phyloP scores from a whole-genome alignment of 2,888 invertebrate species.

The Tipula confusa region DNA sequence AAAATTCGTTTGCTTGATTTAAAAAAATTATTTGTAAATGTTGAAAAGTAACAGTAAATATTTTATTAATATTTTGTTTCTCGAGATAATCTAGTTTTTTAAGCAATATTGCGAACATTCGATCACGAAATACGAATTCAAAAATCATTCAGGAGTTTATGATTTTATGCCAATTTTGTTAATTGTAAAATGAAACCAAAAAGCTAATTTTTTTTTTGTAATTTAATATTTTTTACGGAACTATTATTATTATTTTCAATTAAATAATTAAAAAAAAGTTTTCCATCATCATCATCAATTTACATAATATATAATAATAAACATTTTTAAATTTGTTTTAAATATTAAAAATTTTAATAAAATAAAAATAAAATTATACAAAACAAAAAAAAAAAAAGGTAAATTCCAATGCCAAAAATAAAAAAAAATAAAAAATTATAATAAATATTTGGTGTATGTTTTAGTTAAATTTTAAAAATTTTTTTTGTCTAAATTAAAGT shows the following conservation, averaged over 20 bases:
- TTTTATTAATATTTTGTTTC: too few relatives aligned
- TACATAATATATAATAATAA: not conserved
- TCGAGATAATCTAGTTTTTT: too few relatives aligned
- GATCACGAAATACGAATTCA: not conserved
- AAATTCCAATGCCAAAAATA: conserved; percentile 25
- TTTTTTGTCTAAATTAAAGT: conserved; percentile 13
- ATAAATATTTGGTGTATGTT: conserved; percentile 20
- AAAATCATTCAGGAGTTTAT: not conserved
- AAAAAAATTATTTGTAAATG: too few relatives aligned
- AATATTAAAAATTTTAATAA: not conserved
- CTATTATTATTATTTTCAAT: conserved; percentile 20
- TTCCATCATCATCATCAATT: not conserved
- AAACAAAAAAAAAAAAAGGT: not conserved
- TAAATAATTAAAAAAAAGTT: not conserved
- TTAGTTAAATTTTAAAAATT: conserved; percentile 13
- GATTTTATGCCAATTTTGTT: not conserved
- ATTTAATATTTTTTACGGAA: conserved; percentile 12
- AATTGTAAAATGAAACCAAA: not conserved
- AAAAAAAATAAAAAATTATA: too few relatives aligned
- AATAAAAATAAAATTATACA: not conserved
- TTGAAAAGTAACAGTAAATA: too few relatives aligned
- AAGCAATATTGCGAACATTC: not conserved
- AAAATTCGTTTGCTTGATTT: too few relatives aligned
- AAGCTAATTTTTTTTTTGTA: not conserved
- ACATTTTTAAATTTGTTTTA: not conserved